A percentile compares a stretch with the other conserved stretches of the same genome.
phyloP scores from a whole-genome alignment of 2,797 vertebrate species.

The Tauraco hartlaubi region DNA sequence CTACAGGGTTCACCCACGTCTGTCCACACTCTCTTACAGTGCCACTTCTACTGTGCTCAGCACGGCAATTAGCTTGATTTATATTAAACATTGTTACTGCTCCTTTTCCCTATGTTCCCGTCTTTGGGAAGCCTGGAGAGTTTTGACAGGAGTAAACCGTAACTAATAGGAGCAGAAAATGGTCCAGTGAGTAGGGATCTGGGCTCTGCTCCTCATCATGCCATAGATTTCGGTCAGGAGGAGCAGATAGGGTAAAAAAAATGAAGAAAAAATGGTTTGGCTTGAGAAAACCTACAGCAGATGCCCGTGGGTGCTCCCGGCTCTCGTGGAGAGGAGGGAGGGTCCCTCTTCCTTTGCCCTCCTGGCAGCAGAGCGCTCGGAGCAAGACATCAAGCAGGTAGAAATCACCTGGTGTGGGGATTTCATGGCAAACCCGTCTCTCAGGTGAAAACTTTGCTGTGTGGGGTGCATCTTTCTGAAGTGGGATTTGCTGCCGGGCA shows the following conservation, averaged over 20 bases:
- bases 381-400: neutral
- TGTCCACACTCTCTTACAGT: neutral
- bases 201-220: neutral
- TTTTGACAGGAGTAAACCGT: neutral
- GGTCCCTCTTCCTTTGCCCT: neutral
- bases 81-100: neutral
- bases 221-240: neutral
- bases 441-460: neutral
- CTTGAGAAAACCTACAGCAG: neutral
- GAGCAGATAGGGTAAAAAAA: neutral
- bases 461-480: conserved; percentile 32
- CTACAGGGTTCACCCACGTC: neutral
- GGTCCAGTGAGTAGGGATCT: neutral
- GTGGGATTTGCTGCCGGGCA: conserved; percentile 47
- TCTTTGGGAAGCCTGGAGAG: neutral
- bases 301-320: neutral
- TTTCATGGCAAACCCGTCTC: conserved; percentile 18
- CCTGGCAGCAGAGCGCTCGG: neutral
- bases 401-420: neutral
- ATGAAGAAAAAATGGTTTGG: neutral
- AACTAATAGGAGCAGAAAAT: neutral
- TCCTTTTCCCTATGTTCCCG: neutral
- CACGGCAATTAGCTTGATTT: neutral
- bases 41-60: neutral
- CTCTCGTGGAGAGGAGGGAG: neutral